Conservation (phyloP, 2,888 invertebrate genomes). For the Philereme vetulata region DNA sequence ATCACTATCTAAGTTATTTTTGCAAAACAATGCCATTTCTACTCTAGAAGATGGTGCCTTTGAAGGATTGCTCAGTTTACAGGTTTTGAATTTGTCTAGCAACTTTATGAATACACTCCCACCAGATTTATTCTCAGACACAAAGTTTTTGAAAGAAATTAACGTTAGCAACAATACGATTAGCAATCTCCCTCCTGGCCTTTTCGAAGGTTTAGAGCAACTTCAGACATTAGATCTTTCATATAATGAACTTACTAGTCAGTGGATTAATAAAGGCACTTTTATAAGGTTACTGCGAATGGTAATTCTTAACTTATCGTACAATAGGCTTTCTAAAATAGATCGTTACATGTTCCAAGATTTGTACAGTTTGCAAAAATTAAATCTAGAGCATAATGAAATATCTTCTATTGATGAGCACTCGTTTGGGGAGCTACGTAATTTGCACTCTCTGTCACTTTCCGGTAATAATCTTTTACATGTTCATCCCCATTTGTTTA, state of each 20-base stretch:
- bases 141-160: conserved; percentile 86
- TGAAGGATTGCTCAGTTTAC: conserved; percentile 86
- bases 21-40: conserved; percentile 90
- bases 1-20: conserved; percentile 86
- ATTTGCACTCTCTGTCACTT: conserved; percentile 89
- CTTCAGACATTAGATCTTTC: conserved; percentile 89
- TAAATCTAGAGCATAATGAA: conserved; percentile 89
- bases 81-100: conserved; percentile 90
- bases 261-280: conserved; percentile 89
- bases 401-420: conserved; percentile 87
- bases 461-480: conserved; percentile 87
- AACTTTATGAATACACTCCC: conserved; percentile 90
- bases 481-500: conserved; percentile 87
- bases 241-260: conserved; percentile 88
- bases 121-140: conserved; percentile 88
- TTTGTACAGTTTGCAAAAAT: conserved; percentile 88
- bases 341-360: conserved; percentile 89
- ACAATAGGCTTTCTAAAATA: conserved; percentile 87
- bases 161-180: conserved; percentile 90
- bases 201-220: conserved; percentile 88
- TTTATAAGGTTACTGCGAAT: conserved; percentile 89
- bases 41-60: conserved; percentile 89
- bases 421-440: conserved; percentile 89
- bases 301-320: conserved; percentile 89
- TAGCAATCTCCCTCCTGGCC: conserved; percentile 88